These are phyloP conservation scores for Drosophila yooni DNA, from an alignment of 2,888 invertebrate genomes.

Conservation along the genomic window DNA sequence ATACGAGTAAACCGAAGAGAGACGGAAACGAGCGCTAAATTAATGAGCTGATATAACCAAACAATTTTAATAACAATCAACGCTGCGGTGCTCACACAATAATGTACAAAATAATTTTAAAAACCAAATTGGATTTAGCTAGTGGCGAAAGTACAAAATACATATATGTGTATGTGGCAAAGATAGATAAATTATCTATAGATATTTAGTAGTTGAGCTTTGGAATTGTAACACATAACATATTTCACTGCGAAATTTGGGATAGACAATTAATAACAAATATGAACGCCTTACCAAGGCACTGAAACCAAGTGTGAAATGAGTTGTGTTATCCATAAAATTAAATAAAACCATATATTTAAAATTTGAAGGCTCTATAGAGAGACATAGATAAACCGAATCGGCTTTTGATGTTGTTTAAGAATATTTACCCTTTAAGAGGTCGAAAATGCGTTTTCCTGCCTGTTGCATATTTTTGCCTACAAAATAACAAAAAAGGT, in stretches of 20 bases:
- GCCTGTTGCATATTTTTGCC: neutral
- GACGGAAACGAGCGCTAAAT: conserved; percentile 36
- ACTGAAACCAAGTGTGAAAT: neutral
- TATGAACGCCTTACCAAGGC: too few relatives aligned
- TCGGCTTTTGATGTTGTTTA: neutral
- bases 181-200: neutral
- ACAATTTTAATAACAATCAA: conserved; percentile 42
- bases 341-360: neutral
- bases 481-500: neutral
- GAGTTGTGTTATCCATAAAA: neutral
- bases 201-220: neutral
- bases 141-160: conserved; percentile 36
- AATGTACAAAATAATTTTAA: conserved; percentile 31
- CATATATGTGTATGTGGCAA: neutral
- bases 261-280: neutral
- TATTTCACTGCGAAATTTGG: neutral
- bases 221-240: neutral
- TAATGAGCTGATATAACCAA: conserved; percentile 48
- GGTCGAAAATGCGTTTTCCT: neutral
- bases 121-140: conserved; percentile 16
- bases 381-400: neutral
- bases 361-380: neutral
- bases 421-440: neutral
- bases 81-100: conserved; percentile 32
- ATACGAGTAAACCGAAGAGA: conserved; percentile 34